Evolutionary conservation across 2,113 vertebrate species (phyloP).

Genomic region (Calyptomena viridis): DNA sequence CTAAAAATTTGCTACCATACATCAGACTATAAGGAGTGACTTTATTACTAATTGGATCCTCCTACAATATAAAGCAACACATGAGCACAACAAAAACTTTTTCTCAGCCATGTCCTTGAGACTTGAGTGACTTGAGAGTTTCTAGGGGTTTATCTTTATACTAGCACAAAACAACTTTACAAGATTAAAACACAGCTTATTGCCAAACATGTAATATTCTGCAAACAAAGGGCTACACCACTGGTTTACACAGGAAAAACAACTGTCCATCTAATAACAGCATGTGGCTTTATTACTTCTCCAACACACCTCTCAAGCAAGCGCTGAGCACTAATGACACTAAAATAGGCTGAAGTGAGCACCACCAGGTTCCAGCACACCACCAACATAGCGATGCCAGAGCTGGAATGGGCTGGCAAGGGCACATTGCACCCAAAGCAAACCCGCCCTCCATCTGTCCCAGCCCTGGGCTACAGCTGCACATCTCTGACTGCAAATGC

Average conservation of each 20-base stretch:
- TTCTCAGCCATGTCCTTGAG: not conserved
- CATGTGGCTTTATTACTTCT: not conserved
- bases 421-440: accelerated
- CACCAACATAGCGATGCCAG: accelerated
- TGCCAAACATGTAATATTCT: not conserved
- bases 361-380: not conserved
- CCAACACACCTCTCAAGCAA: not conserved
- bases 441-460: not conserved
- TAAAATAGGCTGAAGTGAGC: not conserved
- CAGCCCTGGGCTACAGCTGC: not conserved
- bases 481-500: accelerated
- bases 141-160: not conserved
- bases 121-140: not conserved
- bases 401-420: not conserved
- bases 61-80: not conserved
- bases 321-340: not conserved
- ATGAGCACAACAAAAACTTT: not conserved
- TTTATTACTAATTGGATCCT: not conserved
- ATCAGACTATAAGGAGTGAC: not conserved
- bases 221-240: not conserved
- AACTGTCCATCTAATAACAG: not conserved
- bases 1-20: not conserved
- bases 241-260: not conserved
- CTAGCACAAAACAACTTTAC: not conserved
- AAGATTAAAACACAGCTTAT: not conserved